Percentiles rank a stretch among this genome's conserved stretches.
Conservation (phyloP, 2,888 invertebrate species). For the Platycheirus albimanus region DNA sequence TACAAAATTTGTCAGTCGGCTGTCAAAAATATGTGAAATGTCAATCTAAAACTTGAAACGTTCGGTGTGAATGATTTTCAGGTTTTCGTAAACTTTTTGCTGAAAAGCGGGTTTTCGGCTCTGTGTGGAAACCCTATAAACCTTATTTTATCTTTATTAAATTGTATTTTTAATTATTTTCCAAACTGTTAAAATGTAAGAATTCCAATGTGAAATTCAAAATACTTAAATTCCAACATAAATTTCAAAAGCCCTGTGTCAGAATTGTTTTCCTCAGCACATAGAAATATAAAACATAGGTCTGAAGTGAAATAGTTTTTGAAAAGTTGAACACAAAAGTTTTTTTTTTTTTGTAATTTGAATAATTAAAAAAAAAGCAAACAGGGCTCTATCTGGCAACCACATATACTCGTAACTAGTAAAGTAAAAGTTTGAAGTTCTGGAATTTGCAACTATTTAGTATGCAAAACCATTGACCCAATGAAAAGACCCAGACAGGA, state of each 20-base stretch:
- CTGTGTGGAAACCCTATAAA: too few relatives aligned
- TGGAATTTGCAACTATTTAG: constrained; percentile 19
- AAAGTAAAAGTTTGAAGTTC: constrained; percentile 15
- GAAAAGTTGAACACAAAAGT: constrained; percentile 28
- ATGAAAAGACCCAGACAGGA: constrained; percentile 5
- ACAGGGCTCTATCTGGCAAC: not conserved
- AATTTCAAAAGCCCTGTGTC: constrained; percentile 6
- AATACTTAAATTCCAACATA: too few relatives aligned
- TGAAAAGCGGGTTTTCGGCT: too few relatives aligned
- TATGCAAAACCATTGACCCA: constrained; percentile 41
- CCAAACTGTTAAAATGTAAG: too few relatives aligned
- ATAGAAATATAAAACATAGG: not conserved
- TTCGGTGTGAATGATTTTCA: too few relatives aligned
- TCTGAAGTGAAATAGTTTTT: constrained; percentile 26
- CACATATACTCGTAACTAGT: not conserved
- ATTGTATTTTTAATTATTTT: too few relatives aligned
- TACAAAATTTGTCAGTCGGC: too few relatives aligned
- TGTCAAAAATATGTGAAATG: too few relatives aligned
- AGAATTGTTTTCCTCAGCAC: not conserved
- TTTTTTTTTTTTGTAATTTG: constrained; percentile 27
- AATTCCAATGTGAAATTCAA: constrained; percentile 14
- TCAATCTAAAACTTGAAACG: too few relatives aligned
- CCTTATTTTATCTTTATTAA: too few relatives aligned
- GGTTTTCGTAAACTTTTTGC: too few relatives aligned
- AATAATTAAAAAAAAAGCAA: constrained; percentile 8